Percentiles rank a stretch among this genome's conserved stretches.
These are phyloP conservation scores for Stenchaetothrips biformis DNA, from an alignment of 2,888 invertebrate genomes.

Conservation along the genomic window DNA sequence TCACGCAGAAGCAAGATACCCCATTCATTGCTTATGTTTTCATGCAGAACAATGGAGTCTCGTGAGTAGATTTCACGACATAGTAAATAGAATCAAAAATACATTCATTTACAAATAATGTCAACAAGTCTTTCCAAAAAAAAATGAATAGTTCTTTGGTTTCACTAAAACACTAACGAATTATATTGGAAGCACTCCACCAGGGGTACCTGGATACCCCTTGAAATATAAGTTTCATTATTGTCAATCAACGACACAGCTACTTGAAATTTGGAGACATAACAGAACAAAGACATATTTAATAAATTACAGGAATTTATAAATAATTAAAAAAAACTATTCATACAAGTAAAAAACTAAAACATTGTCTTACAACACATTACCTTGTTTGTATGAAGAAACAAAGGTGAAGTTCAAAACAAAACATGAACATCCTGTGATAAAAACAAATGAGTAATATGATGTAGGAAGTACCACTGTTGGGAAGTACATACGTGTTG, in stretches of 20 bases:
- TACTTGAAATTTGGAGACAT: background rate
- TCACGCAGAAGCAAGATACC: background rate
- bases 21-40: background rate
- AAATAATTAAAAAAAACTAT: constrained; percentile 22
- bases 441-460: background rate
- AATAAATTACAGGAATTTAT: constrained; percentile 19
- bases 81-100: constrained; percentile 1
- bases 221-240: background rate
- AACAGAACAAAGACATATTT: background rate
- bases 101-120: constrained; percentile 16
- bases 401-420: background rate
- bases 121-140: constrained; percentile 23
- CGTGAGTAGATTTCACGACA: background rate
- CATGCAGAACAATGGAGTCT: constrained; percentile 4
- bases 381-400: background rate
- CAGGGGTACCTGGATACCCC: background rate
- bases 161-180: background rate
- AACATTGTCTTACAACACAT: constrained; percentile 14
- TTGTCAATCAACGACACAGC: background rate
- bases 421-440: constrained; percentile 9
- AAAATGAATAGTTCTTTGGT: constrained; percentile 14
- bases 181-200: background rate
- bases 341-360: constrained; percentile 24
- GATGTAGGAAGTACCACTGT: constrained; percentile 15
- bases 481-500: constrained; percentile 10